Evolutionary conservation across 2,888 invertebrate species (phyloP), one percentile per base, ranked within the genome.

Genomic region (Heliothis peltigera): DNA sequence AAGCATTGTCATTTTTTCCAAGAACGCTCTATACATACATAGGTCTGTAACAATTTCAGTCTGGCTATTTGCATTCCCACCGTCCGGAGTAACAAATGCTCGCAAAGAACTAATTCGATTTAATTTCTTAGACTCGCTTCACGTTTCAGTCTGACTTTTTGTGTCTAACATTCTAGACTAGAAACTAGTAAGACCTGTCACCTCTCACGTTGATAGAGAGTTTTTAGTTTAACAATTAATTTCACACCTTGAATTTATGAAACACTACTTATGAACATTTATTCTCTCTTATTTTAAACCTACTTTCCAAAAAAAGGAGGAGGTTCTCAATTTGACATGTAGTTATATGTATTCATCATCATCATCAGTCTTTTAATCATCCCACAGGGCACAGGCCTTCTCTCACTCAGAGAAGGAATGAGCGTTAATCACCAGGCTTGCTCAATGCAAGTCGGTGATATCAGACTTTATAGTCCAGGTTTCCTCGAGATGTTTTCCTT

Each of bases 171-270:
- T 51, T 55, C 55, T 67, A 63, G 48, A 22, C 63, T 54, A 35
- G 28, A 55, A 59, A 56, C 48, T 70, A 8, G 17, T 39, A 51
- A n/a, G 49, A 68, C 39, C 61, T 55, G 18, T 63, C 73, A 72
- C 48, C 59, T 72, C 52, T 67, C 55, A 72, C 58, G 59, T 53
- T 10, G 42, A 53, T 54, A 68, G 61, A 72, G 67, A 72, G 58
- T 46, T 63, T 56, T 43, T 6, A 10, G 19, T 55, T 18, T 46
- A 7, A 39, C 35, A 10, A 60, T 60, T 68, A 7, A 60, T 21
- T 49, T 21, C 17, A n/a, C 48, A 60, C 59, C 8, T 8, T 6
- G 25, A 32, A 60, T 54, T 67, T 47, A 8, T 12, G 17, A 5
- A 12, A 25, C 25, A 17, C 15, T 35, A 28, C 5, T 3, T 5